Evolutionary conservation across 2,797 vertebrate genomes (phyloP).

Genomic region (Neopelma chrysocephalum): DNA sequence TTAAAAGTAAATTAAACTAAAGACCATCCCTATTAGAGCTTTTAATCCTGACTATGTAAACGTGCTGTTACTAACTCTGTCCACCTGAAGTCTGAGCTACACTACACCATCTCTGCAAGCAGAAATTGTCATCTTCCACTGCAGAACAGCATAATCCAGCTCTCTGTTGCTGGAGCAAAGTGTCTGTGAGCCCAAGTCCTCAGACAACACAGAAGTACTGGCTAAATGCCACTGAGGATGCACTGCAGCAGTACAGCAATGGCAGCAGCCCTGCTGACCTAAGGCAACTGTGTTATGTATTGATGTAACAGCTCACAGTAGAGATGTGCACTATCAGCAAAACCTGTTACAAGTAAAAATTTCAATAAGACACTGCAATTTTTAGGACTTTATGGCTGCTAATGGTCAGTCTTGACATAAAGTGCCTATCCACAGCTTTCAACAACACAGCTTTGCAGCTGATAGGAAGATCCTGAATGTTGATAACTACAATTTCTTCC

Average conservation of each 20-base stretch:
- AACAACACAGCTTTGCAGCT: not conserved
- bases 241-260: not conserved
- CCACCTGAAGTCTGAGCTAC: not conserved
- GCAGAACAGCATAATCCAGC: not conserved
- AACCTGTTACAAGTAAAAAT: not conserved
- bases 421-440: not conserved
- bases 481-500: not conserved
- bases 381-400: not conserved
- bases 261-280: conserved; percentile 17
- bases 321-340: not conserved
- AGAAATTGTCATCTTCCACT: not conserved
- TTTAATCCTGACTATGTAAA: not conserved
- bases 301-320: not conserved
- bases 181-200: not conserved
- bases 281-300: not conserved
- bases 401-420: not conserved
- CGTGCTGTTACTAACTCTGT: not conserved
- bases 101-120: not conserved
- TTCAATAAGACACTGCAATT: not conserved
- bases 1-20: not conserved
- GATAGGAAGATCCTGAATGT: not conserved
- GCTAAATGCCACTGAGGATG: not conserved
- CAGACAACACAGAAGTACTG: not conserved
- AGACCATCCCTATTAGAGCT: not conserved
- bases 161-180: not conserved